A percentile compares a stretch with the other conserved stretches of the same genome.
phyloP scores from a whole-genome alignment of 2,888 invertebrate species.

The Ennomos fuscantarius region DNA sequence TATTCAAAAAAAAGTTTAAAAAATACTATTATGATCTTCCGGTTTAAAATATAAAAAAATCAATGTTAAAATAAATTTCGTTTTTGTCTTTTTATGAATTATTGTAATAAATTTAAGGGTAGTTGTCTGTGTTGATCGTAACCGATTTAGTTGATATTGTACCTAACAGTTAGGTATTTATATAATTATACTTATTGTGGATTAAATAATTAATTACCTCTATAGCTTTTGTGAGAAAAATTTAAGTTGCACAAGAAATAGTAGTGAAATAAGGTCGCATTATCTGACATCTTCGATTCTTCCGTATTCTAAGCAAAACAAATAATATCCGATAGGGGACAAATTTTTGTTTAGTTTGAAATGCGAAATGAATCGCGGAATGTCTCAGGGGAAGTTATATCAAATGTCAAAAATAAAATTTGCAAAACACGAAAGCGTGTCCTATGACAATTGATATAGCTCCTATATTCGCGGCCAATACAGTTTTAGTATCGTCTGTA shows the following conservation, averaged over 20 bases:
- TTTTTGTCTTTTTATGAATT: constrained; percentile 81
- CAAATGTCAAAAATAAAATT: constrained; percentile 28
- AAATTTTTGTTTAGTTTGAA: constrained; percentile 14
- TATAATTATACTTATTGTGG: constrained; percentile 81
- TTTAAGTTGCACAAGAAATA: constrained; percentile 81
- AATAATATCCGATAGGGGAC: constrained; percentile 9
- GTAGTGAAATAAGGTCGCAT: constrained; percentile 69
- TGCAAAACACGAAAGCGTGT: not conserved
- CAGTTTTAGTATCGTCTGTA: constrained; percentile 71
- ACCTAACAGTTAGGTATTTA: constrained; percentile 79
- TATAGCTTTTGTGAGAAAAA: constrained; percentile 81
- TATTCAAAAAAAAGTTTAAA: constrained; percentile 65
- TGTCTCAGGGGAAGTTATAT: constrained; percentile 24
- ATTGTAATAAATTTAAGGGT: constrained; percentile 78
- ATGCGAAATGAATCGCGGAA: constrained; percentile 10
- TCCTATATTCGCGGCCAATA: constrained; percentile 37
- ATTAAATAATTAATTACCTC: constrained; percentile 79
- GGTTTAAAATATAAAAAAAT: constrained; percentile 65
- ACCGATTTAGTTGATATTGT: constrained; percentile 82
- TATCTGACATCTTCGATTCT: constrained; percentile 44
- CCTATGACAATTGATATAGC: constrained; percentile 31
- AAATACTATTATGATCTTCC: constrained; percentile 82
- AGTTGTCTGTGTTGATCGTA: constrained; percentile 82
- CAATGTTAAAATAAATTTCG: constrained; percentile 72
- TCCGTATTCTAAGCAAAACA: constrained; percentile 7